Evolutionary conservation across 2,888 invertebrate genomes (phyloP), one percentile per base, ranked within the genome.

Genomic region (Chymomyza caudatula): DNA sequence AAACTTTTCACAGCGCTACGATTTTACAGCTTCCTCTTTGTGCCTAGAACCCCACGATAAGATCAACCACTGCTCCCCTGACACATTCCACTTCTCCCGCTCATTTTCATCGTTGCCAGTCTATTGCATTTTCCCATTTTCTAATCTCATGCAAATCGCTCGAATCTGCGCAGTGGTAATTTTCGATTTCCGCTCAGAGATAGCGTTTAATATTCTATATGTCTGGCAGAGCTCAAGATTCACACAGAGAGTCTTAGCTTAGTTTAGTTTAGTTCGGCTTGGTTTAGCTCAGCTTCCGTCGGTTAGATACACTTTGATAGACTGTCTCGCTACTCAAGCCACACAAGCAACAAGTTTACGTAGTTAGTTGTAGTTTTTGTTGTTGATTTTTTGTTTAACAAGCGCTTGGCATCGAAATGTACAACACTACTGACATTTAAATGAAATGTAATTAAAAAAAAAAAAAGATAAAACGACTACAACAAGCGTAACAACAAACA

Each of bases 131-230:
- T 59, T 42, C 43, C 44, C 20, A 56, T 29, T 54, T 17, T 29
- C 69, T 83, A 85, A 83, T 86, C 83, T 74, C 77, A 84, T 85
- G 86, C 79, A 86, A 84, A 84, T 86, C 77, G 80, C 77, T 85
- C 70, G 67, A 79, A 85, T 85, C 85, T 76, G 79, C 61, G 76
- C 74, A 71, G 67, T 82, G 71, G 85, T 83, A 88, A 87, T 87
- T 86, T 85, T 87, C 87, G 88, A 87, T 87, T 87, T 88, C 88
- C 86, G 85, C 61, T 77, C 76, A 63, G 57, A 77, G 85, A 82
- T 87, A 87, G 74, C 73, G 55, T 20, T 63, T 65, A 72, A 69
- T 78, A 68, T 71, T 76, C 69, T 56, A 47, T 58, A 63, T 69
- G 22, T 53, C 25, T 19, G 25, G 25, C 20, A 58, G 17, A 23